These are phyloP conservation scores for Onchidella celtica DNA, from an alignment of 2,888 invertebrate genomes.

Conservation along the genomic window DNA sequence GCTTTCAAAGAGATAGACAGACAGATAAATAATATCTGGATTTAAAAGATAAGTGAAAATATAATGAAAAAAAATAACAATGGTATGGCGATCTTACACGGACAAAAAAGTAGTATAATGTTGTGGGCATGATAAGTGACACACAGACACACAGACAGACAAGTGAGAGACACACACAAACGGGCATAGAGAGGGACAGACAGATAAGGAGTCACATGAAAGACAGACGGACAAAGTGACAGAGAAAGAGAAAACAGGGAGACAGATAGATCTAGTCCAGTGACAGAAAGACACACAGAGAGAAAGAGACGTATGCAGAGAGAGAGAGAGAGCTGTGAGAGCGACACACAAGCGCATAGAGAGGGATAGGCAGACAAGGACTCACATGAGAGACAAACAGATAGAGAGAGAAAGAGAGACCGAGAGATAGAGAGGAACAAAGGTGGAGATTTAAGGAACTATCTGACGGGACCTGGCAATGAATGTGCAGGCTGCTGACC, in stretches of 20 bases:
- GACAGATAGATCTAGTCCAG: not conserved
- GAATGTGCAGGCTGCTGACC: too few relatives aligned
- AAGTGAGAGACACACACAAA: not conserved
- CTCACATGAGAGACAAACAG: not conserved
- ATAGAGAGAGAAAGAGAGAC: not conserved
- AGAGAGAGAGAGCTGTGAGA: not conserved
- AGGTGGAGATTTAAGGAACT: too few relatives aligned
- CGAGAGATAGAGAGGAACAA: not conserved
- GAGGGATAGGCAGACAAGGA: not conserved
- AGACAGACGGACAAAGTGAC: too few relatives aligned
- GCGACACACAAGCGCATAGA: not conserved
- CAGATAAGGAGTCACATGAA: not conserved
- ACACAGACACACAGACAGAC: not conserved
- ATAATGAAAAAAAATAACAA: not conserved
- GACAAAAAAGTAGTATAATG: too few relatives aligned
- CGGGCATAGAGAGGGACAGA: constrained; percentile 2
- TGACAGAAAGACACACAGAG: not conserved
- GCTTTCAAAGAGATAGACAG: constrained; percentile 22
- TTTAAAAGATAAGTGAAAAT: not conserved
- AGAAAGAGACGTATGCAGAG: not conserved
- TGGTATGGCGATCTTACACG: too few relatives aligned
- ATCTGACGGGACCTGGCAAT: too few relatives aligned
- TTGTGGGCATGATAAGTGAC: too few relatives aligned
- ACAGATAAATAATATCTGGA: not conserved
- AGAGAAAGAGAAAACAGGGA: not conserved